These are phyloP conservation scores for Leptinotarsa juncta DNA, from an alignment of 2,888 invertebrate genomes.

Conservation along the genomic window DNA sequence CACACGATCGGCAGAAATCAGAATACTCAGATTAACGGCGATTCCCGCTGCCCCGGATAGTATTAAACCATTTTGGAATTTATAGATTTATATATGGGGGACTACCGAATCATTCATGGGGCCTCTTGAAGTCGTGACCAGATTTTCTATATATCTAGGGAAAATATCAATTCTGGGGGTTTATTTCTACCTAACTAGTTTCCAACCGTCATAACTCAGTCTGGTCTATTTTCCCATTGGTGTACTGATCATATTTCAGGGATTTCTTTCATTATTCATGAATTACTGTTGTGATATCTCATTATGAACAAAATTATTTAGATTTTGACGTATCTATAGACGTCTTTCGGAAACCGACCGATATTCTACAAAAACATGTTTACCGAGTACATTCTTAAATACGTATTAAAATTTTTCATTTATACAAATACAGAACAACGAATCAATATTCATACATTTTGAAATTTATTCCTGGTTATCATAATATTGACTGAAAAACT, in stretches of 20 bases:
- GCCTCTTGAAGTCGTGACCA: constrained; percentile 40
- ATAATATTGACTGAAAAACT: no score
- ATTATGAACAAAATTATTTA: no score
- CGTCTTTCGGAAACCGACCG: no score
- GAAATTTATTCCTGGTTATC: no score
- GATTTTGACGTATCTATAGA: no score
- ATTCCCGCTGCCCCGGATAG: constrained; percentile 33
- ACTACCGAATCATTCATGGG: constrained; percentile 24
- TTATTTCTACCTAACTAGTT: neutral
- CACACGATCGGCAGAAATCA: constrained; percentile 39
- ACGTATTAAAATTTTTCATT: no score
- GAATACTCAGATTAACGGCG: constrained; percentile 41
- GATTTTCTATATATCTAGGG: constrained; percentile 37
- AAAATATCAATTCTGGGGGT: neutral
- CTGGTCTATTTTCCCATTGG: neutral
- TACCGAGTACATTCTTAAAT: no score
- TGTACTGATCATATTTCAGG: neutral
- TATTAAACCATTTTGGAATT: constrained; percentile 40
- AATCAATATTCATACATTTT: no score
- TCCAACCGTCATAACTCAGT: constrained; percentile 1
- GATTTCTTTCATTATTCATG: neutral
- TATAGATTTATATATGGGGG: constrained; percentile 33
- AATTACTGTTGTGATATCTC: no score
- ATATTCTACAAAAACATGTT: no score
- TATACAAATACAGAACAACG: no score